These are phyloP conservation scores for Oeneis ivallda DNA, from an alignment of 2,888 invertebrate species.

Conservation along the genomic window DNA sequence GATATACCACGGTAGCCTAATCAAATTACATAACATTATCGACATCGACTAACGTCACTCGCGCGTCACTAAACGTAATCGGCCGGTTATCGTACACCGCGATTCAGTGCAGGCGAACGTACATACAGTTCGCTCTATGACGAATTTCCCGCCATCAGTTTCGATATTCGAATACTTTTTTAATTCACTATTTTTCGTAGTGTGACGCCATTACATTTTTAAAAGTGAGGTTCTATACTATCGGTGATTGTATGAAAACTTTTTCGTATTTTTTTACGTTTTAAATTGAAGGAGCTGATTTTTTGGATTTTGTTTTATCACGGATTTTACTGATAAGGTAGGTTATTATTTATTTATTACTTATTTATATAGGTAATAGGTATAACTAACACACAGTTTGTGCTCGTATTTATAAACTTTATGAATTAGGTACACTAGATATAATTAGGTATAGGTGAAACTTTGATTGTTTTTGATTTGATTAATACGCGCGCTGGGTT, in stretches of 20 bases:
- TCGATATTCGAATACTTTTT: slow-evolving; percentile 34
- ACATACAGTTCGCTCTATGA: slow-evolving; percentile 29
- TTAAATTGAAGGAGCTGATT: background rate
- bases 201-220: slow-evolving; percentile 1
- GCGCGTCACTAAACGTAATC: slow-evolving; percentile 62
- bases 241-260: slow-evolving; percentile 1
- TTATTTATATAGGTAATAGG: no score
- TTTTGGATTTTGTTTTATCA: slow-evolving; percentile 5
- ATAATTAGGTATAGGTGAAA: no score
- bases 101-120: slow-evolving; percentile 38
- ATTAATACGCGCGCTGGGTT: no score
- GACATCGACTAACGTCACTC: slow-evolving; percentile 50
- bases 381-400: no score
- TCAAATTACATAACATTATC: slow-evolving; percentile 42
- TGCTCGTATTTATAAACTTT: no score
- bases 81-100: slow-evolving; percentile 57
- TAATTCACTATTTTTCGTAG: slow-evolving; percentile 20
- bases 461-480: no score
- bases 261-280: background rate
- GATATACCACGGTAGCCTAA: slow-evolving; percentile 33
- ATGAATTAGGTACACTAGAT: no score
- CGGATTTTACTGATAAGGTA: slow-evolving; percentile 3
- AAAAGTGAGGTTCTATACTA: slow-evolving; percentile 11
- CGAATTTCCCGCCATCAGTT: slow-evolving; percentile 26
- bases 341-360: background rate